These are phyloP conservation scores for Sycobia sp. DNA, from an alignment of 1,140 invertebrate genomes.

Conservation along the genomic window DNA sequence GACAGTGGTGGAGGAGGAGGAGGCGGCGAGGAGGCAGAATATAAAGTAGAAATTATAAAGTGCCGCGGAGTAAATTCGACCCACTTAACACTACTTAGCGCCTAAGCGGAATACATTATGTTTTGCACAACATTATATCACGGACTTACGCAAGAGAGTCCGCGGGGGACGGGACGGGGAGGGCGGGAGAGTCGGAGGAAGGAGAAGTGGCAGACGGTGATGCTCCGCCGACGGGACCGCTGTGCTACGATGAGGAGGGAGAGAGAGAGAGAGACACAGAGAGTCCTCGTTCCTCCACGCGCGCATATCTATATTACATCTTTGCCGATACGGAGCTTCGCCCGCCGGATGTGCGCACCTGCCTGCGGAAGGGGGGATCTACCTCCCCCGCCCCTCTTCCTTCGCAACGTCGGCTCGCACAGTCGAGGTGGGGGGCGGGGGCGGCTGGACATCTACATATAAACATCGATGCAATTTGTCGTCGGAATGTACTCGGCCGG, in stretches of 20 bases:
- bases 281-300: not conserved
- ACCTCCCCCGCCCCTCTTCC: no score
- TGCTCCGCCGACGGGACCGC: not conserved
- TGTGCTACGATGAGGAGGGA: not conserved
- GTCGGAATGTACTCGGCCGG: constrained; percentile 54
- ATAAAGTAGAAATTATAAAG: constrained; percentile 62
- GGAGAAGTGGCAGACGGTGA: no score
- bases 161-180: constrained; percentile 28
- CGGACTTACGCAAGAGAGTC: constrained; percentile 37
- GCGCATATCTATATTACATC: not conserved
- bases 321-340: no score
- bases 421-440: no score
- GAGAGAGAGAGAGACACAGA: not conserved
- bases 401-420: no score
- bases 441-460: constrained; percentile 58
- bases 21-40: constrained; percentile 42
- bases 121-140: constrained; percentile 60
- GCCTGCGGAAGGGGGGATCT: no score
- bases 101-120: constrained; percentile 60
- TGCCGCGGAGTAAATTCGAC: constrained; percentile 60
- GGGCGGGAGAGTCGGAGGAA: not conserved
- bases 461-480: constrained; percentile 59
- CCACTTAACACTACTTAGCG: constrained; percentile 61
- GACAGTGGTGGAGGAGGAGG: no score
- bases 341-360: no score